Conservation (phyloP, 2,888 invertebrate genomes). For the Aelia acuminata region DNA sequence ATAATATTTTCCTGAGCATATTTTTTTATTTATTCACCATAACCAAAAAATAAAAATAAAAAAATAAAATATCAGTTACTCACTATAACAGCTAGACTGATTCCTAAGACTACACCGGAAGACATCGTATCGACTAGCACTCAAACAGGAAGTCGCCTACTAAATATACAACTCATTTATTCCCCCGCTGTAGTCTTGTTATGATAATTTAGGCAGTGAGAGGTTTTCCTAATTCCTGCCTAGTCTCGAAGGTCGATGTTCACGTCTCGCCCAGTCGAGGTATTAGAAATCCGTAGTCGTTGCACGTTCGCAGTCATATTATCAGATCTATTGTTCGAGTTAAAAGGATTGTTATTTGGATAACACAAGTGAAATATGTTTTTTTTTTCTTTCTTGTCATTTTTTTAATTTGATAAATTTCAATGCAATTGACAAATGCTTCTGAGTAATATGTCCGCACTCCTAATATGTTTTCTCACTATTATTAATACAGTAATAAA, state of each 20-base stretch:
- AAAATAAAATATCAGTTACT: background rate
- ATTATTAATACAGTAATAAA: too few relatives aligned
- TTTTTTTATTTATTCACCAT: too few relatives aligned
- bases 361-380: background rate
- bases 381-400: background rate
- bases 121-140: background rate
- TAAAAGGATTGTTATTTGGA: background rate
- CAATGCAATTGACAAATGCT: too few relatives aligned
- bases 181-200: background rate
- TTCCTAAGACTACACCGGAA: background rate
- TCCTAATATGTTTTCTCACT: too few relatives aligned
- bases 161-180: slow-evolving; percentile 32
- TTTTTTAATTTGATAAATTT: background rate
- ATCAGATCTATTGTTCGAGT: background rate
- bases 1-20: too few relatives aligned
- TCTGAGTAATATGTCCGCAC: too few relatives aligned
- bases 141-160: background rate
- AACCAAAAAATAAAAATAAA: too few relatives aligned
- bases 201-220: background rate
- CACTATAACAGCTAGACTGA: background rate
- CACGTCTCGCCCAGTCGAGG: background rate
- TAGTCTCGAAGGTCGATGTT: background rate
- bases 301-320: background rate
- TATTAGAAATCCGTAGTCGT: background rate
- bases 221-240: background rate